Percentiles rank a stretch among this genome's conserved stretches.
These are phyloP conservation scores for Spinus olivaceus DNA, from an alignment of 2,797 vertebrate genomes.

Conservation along the genomic window DNA sequence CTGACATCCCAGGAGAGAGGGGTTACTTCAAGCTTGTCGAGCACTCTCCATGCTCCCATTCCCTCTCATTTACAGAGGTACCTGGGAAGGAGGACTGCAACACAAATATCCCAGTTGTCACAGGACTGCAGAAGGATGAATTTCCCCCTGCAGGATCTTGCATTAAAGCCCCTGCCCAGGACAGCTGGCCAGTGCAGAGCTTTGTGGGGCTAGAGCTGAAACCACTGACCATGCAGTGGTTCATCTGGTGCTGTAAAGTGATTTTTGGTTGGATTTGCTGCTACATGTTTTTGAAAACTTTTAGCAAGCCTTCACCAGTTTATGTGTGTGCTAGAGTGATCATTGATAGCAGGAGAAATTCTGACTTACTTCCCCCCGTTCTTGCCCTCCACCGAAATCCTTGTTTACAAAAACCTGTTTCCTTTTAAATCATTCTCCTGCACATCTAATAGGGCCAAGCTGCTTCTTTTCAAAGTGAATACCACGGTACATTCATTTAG, in stretches of 20 bases:
- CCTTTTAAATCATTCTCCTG: conserved; percentile 11
- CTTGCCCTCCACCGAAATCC: background rate
- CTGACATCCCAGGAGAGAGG: background rate
- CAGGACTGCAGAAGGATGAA: background rate
- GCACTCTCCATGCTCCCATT: background rate
- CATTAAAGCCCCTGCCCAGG: background rate
- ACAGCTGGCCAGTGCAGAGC: background rate
- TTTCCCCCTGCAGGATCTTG: background rate
- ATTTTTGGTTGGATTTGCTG: background rate
- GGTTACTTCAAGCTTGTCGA: background rate
- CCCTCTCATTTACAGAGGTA: background rate
- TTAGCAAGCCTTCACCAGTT: background rate
- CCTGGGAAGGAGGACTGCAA: background rate
- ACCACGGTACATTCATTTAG: background rate
- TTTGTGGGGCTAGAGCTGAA: background rate
- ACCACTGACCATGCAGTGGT: background rate
- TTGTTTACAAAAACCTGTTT: conserved; percentile 20
- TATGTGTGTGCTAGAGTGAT: background rate
- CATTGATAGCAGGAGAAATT: background rate
- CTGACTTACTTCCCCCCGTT: background rate
- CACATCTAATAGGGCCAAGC: background rate
- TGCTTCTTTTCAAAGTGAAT: background rate
- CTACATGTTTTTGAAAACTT: background rate
- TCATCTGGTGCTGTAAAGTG: background rate
- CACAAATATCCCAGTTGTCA: background rate